Conservation (phyloP, 2,797 vertebrate species). For the Scyliorhinus canicula region DNA sequence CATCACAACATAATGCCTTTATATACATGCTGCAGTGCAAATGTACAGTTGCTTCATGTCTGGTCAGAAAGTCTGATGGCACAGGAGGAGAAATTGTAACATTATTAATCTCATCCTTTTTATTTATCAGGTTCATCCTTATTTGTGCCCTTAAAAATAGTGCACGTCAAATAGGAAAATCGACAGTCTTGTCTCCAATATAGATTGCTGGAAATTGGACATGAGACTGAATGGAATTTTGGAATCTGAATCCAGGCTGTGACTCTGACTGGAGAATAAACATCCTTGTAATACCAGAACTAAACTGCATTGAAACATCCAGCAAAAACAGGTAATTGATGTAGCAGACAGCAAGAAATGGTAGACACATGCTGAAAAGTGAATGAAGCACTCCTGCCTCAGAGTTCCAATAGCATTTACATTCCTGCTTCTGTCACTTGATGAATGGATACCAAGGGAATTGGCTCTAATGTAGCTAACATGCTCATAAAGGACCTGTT, state of each 20-base stretch:
- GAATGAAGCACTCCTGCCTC: conserved; percentile 19
- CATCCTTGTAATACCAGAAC: background rate
- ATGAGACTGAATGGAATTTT: background rate
- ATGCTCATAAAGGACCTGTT: conserved; percentile 36
- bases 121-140: background rate
- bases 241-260: conserved; percentile 1
- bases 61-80: background rate
- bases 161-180: background rate
- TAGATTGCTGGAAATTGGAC: background rate
- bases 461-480: conserved; percentile 35
- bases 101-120: background rate
- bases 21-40: background rate
- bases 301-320: background rate
- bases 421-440: conserved; percentile 37
- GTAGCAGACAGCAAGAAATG: conserved; percentile 15
- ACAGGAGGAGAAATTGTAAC: background rate
- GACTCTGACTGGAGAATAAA: conserved; percentile 26
- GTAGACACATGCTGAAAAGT: conserved; percentile 34
- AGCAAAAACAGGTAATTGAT: conserved; percentile 20
- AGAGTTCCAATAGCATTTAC: conserved; percentile 27
- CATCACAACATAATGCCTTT: background rate
- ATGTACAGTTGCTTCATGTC: background rate
- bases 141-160: background rate
- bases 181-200: background rate
- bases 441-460: conserved; percentile 33